Evolutionary conservation across 2,888 invertebrate species (phyloP), one percentile per base, ranked within the genome.

Genomic region (Spatulosminthurus flaviceps): DNA sequence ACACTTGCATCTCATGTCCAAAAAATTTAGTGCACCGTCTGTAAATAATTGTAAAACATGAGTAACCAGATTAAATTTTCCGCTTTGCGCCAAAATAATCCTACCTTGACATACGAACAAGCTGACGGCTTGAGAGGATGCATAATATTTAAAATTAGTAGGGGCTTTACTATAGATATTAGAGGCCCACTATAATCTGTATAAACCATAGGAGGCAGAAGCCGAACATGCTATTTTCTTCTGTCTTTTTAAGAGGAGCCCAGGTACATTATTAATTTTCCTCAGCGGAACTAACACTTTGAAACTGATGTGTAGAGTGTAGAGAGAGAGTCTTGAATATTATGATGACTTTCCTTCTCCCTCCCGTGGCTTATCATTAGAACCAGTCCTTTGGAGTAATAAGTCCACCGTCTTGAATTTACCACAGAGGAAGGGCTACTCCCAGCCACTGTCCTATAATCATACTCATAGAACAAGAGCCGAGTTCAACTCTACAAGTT

Each of bases 21-120:
- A 26, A 24, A 64, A 64, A 24, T 66, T 78, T 72, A 78, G 71
- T 78, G 72, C 26, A 42, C 78, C 60, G 29, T 70, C 71, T 71
- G 70, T 78, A 72, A 70, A 78, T 78, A 78, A 78, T 78, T 78
- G 69, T 78, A 71, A 61, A 71, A 71, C 72, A 72, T 70, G 69
- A 70, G 70, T 71, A 78, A 78, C 72, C 78, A 70, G 70, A 78
- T 78, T 78, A 78, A 69, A 78, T 78, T 71, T 71, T 78, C 75
- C 67, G 75, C 75, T 76, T 76, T 76, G 66, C 67, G 75, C 75
- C 75, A 67, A 76, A 76, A 76, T 76, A 67, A 76, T 41, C 51
- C 26, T 74, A 13, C 21, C 74, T 60, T 64, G 72, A 72, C 74
- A 22, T 61, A 26, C 9, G 29, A 70, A 70, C 34, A 34, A 7